phyloP scores from a whole-genome alignment of 2,888 invertebrate genomes.

The Gastrophysa polygoni region DNA sequence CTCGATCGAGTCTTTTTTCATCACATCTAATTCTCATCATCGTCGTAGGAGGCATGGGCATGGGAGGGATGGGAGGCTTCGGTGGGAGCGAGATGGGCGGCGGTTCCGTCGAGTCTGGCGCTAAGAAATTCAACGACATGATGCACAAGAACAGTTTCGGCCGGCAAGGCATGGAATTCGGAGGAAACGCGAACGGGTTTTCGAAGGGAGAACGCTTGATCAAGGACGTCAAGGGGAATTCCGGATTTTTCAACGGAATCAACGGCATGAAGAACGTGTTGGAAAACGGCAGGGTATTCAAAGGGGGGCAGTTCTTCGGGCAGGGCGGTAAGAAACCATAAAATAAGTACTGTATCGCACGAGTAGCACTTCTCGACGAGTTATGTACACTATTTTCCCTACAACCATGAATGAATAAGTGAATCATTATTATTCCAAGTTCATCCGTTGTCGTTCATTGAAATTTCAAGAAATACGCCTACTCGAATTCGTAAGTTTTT shows the following conservation, averaged over 20 bases:
- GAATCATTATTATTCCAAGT: no score
- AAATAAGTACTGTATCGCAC: neutral
- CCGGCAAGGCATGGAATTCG: conserved; percentile 24
- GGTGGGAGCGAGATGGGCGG: conserved; percentile 25
- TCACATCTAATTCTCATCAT: no score
- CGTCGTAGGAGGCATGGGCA: conserved; percentile 26
- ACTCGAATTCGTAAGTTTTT: no score
- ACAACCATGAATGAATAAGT: no score
- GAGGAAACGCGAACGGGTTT: conserved; percentile 28
- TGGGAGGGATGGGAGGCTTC: conserved; percentile 46
- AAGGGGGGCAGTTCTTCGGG: conserved; percentile 63
- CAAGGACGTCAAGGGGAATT: conserved; percentile 55
- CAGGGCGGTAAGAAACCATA: conserved; percentile 59
- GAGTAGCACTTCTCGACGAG: neutral
- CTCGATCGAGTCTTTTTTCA: no score
- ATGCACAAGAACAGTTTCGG: conserved; percentile 30
- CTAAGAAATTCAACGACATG: conserved; percentile 31
- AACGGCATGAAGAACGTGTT: conserved; percentile 65
- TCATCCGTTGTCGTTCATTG: no score
- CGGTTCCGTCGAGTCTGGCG: conserved; percentile 23
- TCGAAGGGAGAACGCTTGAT: conserved; percentile 61
- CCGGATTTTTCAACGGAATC: conserved; percentile 63
- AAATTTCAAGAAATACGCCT: no score
- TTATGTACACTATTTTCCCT: neutral
- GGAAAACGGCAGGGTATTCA: conserved; percentile 65